These are phyloP conservation scores for Portunus trituberculatus DNA, from an alignment of 1,140 invertebrate genomes.

Conservation along the genomic window DNA sequence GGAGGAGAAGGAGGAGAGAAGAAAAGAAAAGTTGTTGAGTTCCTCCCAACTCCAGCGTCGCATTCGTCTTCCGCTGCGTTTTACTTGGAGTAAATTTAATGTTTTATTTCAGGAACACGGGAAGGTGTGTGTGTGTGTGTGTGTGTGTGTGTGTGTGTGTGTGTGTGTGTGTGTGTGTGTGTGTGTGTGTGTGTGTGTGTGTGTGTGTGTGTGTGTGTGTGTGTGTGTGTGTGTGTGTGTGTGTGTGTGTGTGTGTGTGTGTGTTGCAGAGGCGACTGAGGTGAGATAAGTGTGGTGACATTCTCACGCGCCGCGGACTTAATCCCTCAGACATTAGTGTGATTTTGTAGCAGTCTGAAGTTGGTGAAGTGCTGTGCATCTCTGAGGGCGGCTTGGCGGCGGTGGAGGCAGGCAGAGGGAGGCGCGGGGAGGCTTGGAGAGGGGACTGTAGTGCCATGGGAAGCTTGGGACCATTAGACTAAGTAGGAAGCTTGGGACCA, in stretches of 20 bases:
- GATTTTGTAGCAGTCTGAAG: background rate
- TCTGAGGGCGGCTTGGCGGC: background rate
- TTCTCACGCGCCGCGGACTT: background rate
- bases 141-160: constrained; percentile 23
- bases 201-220: constrained; percentile 25
- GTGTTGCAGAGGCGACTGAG: background rate
- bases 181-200: background rate
- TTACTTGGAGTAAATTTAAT: constrained; percentile 36
- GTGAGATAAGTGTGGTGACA: constrained; percentile 10
- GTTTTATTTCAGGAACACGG: background rate
- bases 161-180: background rate
- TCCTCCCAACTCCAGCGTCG: background rate
- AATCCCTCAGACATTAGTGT: background rate
- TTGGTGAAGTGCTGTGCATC: background rate
- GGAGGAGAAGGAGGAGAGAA: background rate
- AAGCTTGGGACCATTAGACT: background rate
- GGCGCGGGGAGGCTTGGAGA: background rate
- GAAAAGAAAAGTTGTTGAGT: constrained; percentile 23
- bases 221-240: constrained; percentile 48
- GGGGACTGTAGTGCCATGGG: background rate
- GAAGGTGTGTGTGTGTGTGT: background rate
- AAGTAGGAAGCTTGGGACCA: background rate
- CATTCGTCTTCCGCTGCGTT: constrained; percentile 27
- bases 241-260: constrained; percentile 49
- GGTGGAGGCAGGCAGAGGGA: background rate